Conservation (phyloP, 2,113 vertebrate species). For the Pygoscelis antarcticus region DNA sequence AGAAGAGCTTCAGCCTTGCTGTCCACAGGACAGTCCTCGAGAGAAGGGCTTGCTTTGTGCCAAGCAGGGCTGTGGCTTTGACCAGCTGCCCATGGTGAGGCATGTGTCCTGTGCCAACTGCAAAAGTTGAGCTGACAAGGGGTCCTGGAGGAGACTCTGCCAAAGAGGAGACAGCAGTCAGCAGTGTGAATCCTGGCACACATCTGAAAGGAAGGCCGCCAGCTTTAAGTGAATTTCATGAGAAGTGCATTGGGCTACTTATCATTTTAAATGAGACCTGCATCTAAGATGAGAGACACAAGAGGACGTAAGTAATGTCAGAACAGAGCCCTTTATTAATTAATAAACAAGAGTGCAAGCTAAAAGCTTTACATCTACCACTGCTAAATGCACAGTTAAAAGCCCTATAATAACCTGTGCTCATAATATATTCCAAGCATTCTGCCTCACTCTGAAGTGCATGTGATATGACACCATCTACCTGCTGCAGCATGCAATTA, state of each 20-base stretch:
- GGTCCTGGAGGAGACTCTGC: constrained; percentile 5
- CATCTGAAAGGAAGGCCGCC: not conserved
- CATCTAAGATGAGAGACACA: not conserved
- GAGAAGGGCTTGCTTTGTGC: not conserved
- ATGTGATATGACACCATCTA: constrained; percentile 58
- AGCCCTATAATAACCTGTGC: constrained; percentile 28
- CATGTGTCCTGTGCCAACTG: not conserved
- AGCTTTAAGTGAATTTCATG: constrained; percentile 50
- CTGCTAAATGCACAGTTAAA: constrained; percentile 56
- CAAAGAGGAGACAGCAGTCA: not conserved
- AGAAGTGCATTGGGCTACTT: constrained; percentile 49
- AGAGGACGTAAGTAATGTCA: constrained; percentile 41
- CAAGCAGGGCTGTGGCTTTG: not conserved
- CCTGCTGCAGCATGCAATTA: constrained; percentile 64
- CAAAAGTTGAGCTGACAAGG: not conserved
- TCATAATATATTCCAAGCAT: constrained; percentile 8
- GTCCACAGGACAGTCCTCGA: not conserved
- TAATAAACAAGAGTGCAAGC: constrained; percentile 60
- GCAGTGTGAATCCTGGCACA: not conserved
- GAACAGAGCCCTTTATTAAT: constrained; percentile 54
- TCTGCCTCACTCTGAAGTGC: not conserved
- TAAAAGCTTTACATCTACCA: constrained; percentile 31
- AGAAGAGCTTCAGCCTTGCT: not conserved
- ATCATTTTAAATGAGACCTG: constrained; percentile 51
- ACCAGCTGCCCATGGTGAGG: fast-evolving